Percentiles rank a stretch among this genome's conserved stretches.
Conservation (phyloP, 2,888 invertebrate species). For the Adela reaumurella region DNA sequence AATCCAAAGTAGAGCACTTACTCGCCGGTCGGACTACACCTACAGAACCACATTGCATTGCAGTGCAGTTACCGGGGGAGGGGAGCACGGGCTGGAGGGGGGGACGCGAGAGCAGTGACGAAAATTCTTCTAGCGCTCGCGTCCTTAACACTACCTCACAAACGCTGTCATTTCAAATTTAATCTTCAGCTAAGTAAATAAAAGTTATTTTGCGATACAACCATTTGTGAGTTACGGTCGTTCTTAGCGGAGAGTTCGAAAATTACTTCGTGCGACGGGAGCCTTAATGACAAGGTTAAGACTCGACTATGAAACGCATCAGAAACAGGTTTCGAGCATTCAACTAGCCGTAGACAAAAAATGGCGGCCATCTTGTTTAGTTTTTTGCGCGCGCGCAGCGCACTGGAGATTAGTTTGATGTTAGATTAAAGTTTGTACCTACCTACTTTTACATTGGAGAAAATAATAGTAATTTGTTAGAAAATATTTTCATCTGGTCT, state of each 20-base stretch:
- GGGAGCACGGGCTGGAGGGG: neutral
- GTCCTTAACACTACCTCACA: neutral
- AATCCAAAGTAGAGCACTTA: neutral
- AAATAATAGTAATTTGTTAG: too few species aligned
- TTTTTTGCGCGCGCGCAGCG: conserved; percentile 1
- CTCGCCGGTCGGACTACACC: neutral
- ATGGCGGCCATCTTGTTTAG: conserved; percentile 28
- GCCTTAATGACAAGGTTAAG: conserved; percentile 42
- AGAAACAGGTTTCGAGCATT: conserved; percentile 35
- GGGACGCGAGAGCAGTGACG: neutral
- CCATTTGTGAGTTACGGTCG: too few species aligned
- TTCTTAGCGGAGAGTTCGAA: conserved; percentile 21
- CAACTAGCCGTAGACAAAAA: conserved; percentile 29
- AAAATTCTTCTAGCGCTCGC: neutral
- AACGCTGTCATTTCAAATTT: too few species aligned
- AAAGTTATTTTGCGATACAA: too few species aligned
- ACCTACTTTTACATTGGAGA: too few species aligned
- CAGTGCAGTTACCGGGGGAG: neutral
- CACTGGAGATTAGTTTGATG: neutral
- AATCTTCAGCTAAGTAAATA: too few species aligned
- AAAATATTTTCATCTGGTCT: too few species aligned
- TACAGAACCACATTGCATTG: neutral
- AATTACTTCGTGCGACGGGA: conserved; percentile 22
- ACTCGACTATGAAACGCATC: conserved; percentile 29
- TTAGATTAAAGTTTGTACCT: too few species aligned